These are phyloP conservation scores for Anguilla anguilla DNA, from an alignment of 2,797 vertebrate genomes.

Conservation along the genomic window DNA sequence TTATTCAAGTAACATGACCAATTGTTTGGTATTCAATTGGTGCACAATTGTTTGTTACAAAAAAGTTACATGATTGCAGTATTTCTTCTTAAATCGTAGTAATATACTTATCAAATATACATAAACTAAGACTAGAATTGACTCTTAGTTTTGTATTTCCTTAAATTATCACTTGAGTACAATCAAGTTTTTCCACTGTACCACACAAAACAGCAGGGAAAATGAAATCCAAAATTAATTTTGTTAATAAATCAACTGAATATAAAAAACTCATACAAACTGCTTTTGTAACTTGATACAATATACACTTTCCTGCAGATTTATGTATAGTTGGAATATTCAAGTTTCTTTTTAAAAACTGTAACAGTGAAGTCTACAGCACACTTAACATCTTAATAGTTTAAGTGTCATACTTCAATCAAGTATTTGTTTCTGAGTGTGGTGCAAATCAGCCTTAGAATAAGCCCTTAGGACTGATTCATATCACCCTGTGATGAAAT, in stretches of 20 bases:
- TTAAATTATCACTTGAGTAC: background rate
- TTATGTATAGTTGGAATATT: background rate
- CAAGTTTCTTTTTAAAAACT: background rate
- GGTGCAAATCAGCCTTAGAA: background rate
- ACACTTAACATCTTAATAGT: background rate
- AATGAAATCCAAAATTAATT: background rate
- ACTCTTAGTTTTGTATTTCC: background rate
- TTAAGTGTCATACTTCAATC: background rate
- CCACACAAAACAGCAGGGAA: background rate
- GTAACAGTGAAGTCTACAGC: background rate
- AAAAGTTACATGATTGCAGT: background rate
- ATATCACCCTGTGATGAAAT: background rate
- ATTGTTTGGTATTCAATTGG: background rate
- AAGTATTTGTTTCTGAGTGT: background rate
- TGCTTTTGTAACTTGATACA: background rate
- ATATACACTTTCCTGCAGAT: background rate
- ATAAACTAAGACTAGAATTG: background rate
- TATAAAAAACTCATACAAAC: background rate
- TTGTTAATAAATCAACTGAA: background rate
- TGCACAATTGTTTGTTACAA: background rate
- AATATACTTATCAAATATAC: background rate
- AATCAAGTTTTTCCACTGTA: background rate
- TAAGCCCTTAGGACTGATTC: background rate
- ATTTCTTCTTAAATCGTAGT: background rate
- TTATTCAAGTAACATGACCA: slow-evolving; percentile 8